Evolutionary conservation across 1,140 invertebrate genomes (phyloP), one percentile per base, ranked within the genome.

Genomic region (Parasteatoda tepidariorum): DNA sequence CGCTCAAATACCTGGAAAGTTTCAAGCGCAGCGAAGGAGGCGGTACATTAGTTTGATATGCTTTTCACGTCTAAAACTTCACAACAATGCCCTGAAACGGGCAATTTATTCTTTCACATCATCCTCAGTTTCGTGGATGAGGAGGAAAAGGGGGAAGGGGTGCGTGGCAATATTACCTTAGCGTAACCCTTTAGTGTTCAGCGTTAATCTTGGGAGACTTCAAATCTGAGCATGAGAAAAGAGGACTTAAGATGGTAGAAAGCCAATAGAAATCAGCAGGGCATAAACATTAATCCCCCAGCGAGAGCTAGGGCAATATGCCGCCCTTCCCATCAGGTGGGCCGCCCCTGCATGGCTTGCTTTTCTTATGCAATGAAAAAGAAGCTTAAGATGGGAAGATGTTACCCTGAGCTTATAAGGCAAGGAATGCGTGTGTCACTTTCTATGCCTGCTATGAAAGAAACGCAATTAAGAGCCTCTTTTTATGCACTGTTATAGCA

Each of bases 231-330:
- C 33, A n/a, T 22, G 34, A 31, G 11, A 30, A 68, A 48, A 68
- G 66, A 22, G 41, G 24, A 18, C 34, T 26, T 48, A 38, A 26
- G 18, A 26, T 30, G 68, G 41, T 30, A 26, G 41, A 48, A 48
- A 71, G 26, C 41, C 68, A 71, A 71, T 71, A 71, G 68, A 71
- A 71, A 71, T 71, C 68, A 71, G 68, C 68, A 31, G 68, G 68
- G 68, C 15, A 38, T 30, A 18, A 34, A 30, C 68, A 71, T 71
- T 71, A 71, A 55, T 71, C 68, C 68, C 26, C 7, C 11, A 4
- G 22, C 66, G 15, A 15, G 26, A 71, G 68, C 48, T 18, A 15
- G 41, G 48, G 24, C 48, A 71, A 55, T 71, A 55, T 57, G 41
- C 0, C 33, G 48, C 22, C 15, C 68, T 55, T 55, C 41, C 41